Conservation (phyloP, 2,888 invertebrate species). For the Mimumesa dahlbomi region DNA sequence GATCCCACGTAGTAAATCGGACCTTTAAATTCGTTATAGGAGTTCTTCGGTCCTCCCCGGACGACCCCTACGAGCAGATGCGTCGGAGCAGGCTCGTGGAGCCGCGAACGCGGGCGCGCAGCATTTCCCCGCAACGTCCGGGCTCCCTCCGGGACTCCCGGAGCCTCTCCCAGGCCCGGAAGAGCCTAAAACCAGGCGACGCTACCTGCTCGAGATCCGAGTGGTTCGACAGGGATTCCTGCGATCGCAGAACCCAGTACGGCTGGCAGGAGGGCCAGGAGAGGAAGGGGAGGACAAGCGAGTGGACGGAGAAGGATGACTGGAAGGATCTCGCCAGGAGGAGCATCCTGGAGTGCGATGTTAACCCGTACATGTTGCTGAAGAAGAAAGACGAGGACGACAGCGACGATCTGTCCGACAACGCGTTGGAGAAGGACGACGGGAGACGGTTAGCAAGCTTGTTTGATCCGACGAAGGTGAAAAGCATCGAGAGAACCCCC, state of each 20-base stretch:
- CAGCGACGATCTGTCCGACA: slow-evolving; percentile 79
- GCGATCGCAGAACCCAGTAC: neutral
- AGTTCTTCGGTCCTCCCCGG: slow-evolving; percentile 73
- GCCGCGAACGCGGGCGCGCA: slow-evolving; percentile 81
- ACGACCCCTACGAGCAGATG: slow-evolving; percentile 91
- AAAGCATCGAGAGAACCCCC: slow-evolving; percentile 77
- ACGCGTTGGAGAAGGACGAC: slow-evolving; percentile 72
- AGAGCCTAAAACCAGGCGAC: too few species aligned
- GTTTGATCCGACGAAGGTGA: slow-evolving; percentile 77
- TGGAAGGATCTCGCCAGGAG: slow-evolving; percentile 71
- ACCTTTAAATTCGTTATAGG: too few species aligned
- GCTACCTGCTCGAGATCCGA: slow-evolving; percentile 69
- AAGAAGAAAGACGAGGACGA: slow-evolving; percentile 81
- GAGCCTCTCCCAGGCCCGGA: slow-evolving; percentile 80
- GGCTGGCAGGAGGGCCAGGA: slow-evolving; percentile 27
- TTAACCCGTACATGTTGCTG: slow-evolving; percentile 91
- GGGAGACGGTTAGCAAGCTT: slow-evolving; percentile 62
- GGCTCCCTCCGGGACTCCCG: slow-evolving; percentile 73
- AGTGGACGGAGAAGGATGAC: slow-evolving; percentile 45
- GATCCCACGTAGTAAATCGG: too few species aligned
- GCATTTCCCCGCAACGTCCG: slow-evolving; percentile 77
- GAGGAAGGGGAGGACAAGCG: slow-evolving; percentile 34
- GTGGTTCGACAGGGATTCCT: slow-evolving; percentile 72
- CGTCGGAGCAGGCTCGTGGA: slow-evolving; percentile 88
- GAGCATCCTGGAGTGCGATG: slow-evolving; percentile 91